These are phyloP conservation scores for Uloborus diversus DNA, from an alignment of 1,140 invertebrate genomes.

Conservation along the genomic window DNA sequence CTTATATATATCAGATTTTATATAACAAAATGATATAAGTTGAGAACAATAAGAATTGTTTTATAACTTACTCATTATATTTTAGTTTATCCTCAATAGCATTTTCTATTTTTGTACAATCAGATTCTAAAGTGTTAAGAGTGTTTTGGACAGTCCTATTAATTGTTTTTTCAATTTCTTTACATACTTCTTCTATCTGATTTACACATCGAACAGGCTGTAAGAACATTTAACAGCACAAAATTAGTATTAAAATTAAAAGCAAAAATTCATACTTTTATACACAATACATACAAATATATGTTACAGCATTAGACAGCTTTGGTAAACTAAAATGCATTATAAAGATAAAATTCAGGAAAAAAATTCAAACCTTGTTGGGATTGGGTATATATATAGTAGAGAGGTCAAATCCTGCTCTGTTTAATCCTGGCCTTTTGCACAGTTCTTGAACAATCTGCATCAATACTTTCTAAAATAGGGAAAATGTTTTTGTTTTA, in stretches of 20 bases:
- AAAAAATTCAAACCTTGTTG: conserved; percentile 64
- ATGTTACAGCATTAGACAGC: neutral
- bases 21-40: no score
- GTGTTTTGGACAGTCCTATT: conserved; percentile 73
- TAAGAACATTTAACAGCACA: neutral
- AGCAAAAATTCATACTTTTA: neutral
- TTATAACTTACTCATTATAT: conserved; percentile 65
- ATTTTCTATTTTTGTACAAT: conserved; percentile 69
- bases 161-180: conserved; percentile 72
- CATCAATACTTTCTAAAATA: conserved; percentile 71
- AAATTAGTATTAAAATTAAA: neutral
- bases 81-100: conserved; percentile 67
- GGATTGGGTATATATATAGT: conserved; percentile 72
- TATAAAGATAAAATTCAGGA: neutral
- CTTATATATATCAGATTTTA: no score
- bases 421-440: conserved; percentile 71
- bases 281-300: neutral
- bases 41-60: no score
- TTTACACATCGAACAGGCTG: conserved; percentile 69
- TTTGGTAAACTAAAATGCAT: neutral
- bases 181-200: conserved; percentile 72
- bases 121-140: conserved; percentile 71
- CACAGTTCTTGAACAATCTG: conserved; percentile 75
- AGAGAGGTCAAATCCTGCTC: conserved; percentile 73
- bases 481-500: conserved; percentile 25